Conservation (phyloP, 2,888 invertebrate species). For the Acholoe squamosa region DNA sequence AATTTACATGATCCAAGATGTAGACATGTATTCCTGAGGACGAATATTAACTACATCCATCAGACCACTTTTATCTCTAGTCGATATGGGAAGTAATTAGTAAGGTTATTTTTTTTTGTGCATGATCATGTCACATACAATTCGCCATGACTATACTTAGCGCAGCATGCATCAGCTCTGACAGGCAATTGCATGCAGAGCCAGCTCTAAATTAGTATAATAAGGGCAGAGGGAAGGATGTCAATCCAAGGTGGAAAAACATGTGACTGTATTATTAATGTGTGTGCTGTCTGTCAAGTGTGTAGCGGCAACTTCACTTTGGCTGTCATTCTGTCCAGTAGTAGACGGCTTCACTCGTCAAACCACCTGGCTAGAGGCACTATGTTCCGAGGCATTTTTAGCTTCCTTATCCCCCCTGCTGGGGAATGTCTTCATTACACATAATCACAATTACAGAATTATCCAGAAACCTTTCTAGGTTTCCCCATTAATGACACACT, state of each 20-base stretch:
- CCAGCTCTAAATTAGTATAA: constrained; percentile 10
- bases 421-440: constrained; percentile 23
- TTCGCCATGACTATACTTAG: too few species aligned
- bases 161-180: neutral
- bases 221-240: constrained; percentile 7
- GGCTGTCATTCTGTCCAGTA: neutral
- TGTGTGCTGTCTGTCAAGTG: neutral
- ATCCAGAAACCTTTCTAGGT: neutral
- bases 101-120: too few species aligned
- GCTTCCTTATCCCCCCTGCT: neutral
- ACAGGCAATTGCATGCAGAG: neutral
- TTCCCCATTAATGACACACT: neutral
- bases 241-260: neutral
- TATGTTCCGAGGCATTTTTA: neutral
- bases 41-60: too few species aligned
- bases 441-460: constrained; percentile 34
- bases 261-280: constrained; percentile 2
- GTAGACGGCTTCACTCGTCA: neutral
- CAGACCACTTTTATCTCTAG: too few species aligned
- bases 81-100: too few species aligned
- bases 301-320: neutral
- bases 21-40: too few species aligned
- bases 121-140: too few species aligned
- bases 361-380: neutral
- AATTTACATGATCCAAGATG: too few species aligned